phyloP scores from a whole-genome alignment of 2,888 invertebrate species.

The Pristionchus arcanus region DNA sequence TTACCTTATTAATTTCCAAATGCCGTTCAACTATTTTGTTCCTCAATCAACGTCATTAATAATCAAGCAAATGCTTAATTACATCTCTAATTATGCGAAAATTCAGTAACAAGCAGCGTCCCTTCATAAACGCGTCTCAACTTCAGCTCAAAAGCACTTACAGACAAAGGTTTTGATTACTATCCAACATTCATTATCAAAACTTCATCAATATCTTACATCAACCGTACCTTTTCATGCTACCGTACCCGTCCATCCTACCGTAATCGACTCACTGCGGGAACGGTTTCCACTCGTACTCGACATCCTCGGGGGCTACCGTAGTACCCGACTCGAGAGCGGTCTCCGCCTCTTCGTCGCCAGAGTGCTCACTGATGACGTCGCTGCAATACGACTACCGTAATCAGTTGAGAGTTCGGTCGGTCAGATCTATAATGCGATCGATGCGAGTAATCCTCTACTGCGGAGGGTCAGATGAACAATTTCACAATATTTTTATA shows the following conservation, averaged over 20 bases:
- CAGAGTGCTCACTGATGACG: not conserved
- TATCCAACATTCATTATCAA: too few species aligned
- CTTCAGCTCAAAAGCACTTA: not conserved
- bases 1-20: not conserved
- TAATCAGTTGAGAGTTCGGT: not conserved
- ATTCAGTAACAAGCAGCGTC: not conserved
- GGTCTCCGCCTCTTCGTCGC: not conserved
- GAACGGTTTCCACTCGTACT: constrained; percentile 44
- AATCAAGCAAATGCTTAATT: too few species aligned
- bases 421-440: not conserved
- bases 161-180: too few species aligned
- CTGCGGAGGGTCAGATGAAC: too few species aligned
- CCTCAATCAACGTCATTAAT: not conserved
- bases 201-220: not conserved
- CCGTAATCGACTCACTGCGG: not conserved
- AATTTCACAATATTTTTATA: too few species aligned
- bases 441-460: not conserved
- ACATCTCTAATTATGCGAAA: too few species aligned
- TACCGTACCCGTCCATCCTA: not conserved
- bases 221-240: not conserved
- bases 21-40: not conserved
- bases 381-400: constrained; percentile 31
- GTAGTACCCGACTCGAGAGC: not conserved
- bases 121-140: not conserved
- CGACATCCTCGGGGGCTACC: not conserved